Conservation (phyloP, 2,797 vertebrate genomes). For the Enteromius paludinosus region DNA sequence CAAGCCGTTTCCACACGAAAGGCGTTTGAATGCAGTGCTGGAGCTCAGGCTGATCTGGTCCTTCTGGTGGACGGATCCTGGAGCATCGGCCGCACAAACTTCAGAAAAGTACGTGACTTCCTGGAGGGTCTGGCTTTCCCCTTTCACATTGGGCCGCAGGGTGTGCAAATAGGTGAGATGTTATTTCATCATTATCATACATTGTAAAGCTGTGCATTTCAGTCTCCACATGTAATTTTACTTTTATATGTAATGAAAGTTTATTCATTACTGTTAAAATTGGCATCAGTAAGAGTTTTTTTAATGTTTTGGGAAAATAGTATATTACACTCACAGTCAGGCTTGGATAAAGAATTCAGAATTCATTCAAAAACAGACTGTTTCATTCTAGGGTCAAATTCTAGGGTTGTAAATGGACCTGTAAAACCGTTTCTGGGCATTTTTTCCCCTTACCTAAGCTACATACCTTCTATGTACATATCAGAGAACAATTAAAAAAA, state of each 20-base stretch:
- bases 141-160: constrained; percentile 82
- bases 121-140: constrained; percentile 86
- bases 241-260: not conserved
- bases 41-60: constrained; percentile 79
- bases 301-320: no score
- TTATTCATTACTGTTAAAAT: not conserved
- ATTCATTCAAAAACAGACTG: no score
- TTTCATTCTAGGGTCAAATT: no score
- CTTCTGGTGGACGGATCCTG: constrained; percentile 94
- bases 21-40: constrained; percentile 80
- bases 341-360: no score
- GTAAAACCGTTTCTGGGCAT: no score
- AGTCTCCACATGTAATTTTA: not conserved
- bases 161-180: constrained; percentile 87
- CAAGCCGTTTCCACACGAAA: constrained; percentile 70
- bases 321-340: no score
- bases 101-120: constrained; percentile 90
- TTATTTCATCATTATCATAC: not conserved
- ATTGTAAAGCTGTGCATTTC: not conserved
- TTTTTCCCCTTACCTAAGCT: no score
- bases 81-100: constrained; percentile 93
- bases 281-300: not conserved
- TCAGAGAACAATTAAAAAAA: no score
- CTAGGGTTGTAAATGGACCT: no score
- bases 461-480: no score